Base-by-base conservation (phyloP, 2,113 vertebrate species). In the Oostethus manadensis region DNA sequence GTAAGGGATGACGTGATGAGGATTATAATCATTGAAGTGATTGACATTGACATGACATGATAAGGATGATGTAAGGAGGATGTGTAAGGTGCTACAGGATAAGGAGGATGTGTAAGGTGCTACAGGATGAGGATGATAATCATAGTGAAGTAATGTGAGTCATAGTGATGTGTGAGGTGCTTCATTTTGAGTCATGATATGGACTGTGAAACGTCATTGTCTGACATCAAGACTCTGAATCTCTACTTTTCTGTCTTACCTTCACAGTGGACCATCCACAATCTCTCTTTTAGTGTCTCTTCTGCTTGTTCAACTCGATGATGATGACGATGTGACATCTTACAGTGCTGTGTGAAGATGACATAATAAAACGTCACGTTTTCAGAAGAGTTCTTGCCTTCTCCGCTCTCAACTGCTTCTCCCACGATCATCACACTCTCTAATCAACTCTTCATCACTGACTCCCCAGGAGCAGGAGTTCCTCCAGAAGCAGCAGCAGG, bases 401-500 rank as follows among this genome's bases (percentile, higher is more conserved):
- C 46, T 64, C 48, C 54, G 14, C 50, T 70, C 47, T 55, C 55
- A 5, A 35, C 70, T 76, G 49, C 74, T 76, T 38, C 57, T 73
- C 68, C 17, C 64, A 18, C 18, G 9, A 33, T 21, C 29, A 4
- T 29, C 13, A 3, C 8, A 3, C 42, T 10, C 16, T 10, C 6
- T 8, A 6, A 16, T n/a, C 18, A n/a, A 2, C 33, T 8, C 51
- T 45, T 6, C 58, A 13, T 23, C 53, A 14, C 62, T 71, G 47
- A 70, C 51, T 18, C 66, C 68, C 84, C 81, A 99, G 97, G 97
- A 99, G 70, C 97, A 99, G 76, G 96, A 98, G 77, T 99, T 98
- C 85, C 91, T 99, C 35, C 94, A 98, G 88, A 98, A 95, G 76
- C 97, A 99, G 74, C 97, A 99, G 57, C 95, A 97, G 73, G 97